These are phyloP conservation scores for Nomada flava DNA, from an alignment of 2,888 invertebrate species.

Conservation along the genomic window DNA sequence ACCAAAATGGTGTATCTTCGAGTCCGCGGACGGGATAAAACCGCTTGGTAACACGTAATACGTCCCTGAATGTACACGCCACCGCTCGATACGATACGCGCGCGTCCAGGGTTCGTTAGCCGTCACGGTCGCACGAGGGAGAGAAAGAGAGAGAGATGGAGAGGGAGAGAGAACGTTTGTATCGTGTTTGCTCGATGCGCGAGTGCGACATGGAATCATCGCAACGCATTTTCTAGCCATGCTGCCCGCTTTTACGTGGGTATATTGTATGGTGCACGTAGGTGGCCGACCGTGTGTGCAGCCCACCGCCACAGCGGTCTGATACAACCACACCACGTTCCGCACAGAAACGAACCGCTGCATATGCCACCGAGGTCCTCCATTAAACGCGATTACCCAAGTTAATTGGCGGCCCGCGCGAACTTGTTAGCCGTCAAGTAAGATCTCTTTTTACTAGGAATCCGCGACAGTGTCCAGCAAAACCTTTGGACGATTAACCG, in stretches of 20 bases:
- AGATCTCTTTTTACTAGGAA: slow-evolving; percentile 53
- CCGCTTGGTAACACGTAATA: slow-evolving; percentile 64
- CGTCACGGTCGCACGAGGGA: slow-evolving; percentile 78
- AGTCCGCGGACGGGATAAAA: slow-evolving; percentile 10
- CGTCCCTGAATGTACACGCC: slow-evolving; percentile 67
- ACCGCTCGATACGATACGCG: slow-evolving; percentile 73
- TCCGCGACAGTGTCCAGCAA: slow-evolving; percentile 37
- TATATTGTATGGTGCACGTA: slow-evolving; percentile 51
- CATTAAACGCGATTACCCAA: slow-evolving; percentile 72
- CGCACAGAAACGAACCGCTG: slow-evolving; percentile 30
- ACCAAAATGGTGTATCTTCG: neutral
- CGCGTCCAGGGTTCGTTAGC: slow-evolving; percentile 79
- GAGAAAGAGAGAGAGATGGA: slow-evolving; percentile 44
- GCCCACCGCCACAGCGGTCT: slow-evolving; percentile 38
- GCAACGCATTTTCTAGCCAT: slow-evolving; percentile 57
- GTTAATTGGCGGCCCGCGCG: slow-evolving; percentile 72
- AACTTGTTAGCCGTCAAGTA: slow-evolving; percentile 70
- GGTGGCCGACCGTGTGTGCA: slow-evolving; percentile 36
- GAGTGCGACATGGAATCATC: slow-evolving; percentile 53
- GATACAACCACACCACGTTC: slow-evolving; percentile 40
- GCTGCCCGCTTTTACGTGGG: slow-evolving; percentile 54
- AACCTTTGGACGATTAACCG: slow-evolving; percentile 30
- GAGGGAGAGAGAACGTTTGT: slow-evolving; percentile 38
- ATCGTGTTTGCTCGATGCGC: slow-evolving; percentile 43
- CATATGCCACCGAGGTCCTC: slow-evolving; percentile 31